Base-by-base conservation (phyloP, 2,113 vertebrate species). In the Daphoenositta chrysoptera region DNA sequence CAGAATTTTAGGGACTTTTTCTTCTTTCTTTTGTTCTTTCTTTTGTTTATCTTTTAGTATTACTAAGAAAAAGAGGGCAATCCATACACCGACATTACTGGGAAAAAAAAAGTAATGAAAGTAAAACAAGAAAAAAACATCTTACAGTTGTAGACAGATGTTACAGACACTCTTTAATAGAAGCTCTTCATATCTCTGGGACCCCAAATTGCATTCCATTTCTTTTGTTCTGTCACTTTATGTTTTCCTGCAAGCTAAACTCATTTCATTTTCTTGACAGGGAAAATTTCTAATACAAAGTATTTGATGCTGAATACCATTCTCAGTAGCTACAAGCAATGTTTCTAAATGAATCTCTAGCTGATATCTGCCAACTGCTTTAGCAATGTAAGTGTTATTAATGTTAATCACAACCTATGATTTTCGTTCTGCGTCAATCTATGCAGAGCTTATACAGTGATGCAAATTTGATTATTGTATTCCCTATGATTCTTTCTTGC, bases 351-450 rank as follows among this genome's bases (percentile, higher is more conserved):
- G 17, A 90, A 91, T 91, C 82, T 80, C 76, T 94, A 69, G 65
- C 66, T 90, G 76, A 3, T 94, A 95, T 51, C 89, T 95, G 89
- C 78, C 89, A 85, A 86, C 57, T 61, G 63, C 35, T 92, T 76
- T 61, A 83, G 65, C 30, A 47, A 64, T 85, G 9, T 71, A 78
- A 85, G 77, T 85, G 54, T 87, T 92, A 90, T 87, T 95, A 87
- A 95, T 75, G 81, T 87, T 94, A 96, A 95, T 93, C 82, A 94
- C 80, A 96, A 96, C 64, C 68, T 89, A 69, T 37, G 71, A 90
- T 95, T 94, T 79, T 80, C 15, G 53, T 71, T 70, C 84, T 88
- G 28, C 89, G 48, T 88, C 78, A 87, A 21, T 86, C 89, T 87
- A 57, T 83, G 35, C 75, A 80, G 80, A 83, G n/a, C 44, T 94